Evolutionary conservation across 2,888 invertebrate genomes (phyloP), one percentile per base, ranked within the genome.

Genomic region (Daptonema setosum): DNA sequence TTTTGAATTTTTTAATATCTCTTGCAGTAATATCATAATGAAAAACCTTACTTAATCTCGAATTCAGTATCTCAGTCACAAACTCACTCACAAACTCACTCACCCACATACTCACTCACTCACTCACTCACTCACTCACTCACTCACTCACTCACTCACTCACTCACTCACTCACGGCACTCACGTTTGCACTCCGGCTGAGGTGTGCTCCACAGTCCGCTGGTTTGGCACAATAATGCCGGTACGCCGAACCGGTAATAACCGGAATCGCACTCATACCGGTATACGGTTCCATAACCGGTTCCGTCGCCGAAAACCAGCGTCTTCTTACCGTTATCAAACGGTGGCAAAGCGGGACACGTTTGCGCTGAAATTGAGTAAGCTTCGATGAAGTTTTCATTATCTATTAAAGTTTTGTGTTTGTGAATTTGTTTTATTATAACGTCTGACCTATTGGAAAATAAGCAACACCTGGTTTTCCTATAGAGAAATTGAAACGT

Each of bases 181-280:
- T 80, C 78, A 88, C 88, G 86, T 78, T 85, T 82, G 73, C 93
- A 95, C 72, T 83, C 83, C 5, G 93, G 93, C 54, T 83, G 81
- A 5, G 84, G 81, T 63, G 87, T 85, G 68, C 88, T 88, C 95
- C 93, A 95, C 48, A 78, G 79, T 54, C 93, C 91, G 69, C 81
- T 82, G 8, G 86, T 83, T 2, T 85, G 83, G 71, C 95, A 95
- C 52, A 85, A 76, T 25, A 91, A 75, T 85, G 80, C 50, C 50
- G 25, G 35, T 20, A 35, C 30, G 8, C 65, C 66, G 28, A 62
- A 62, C 41, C 65, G 56, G 35, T 62, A 59, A 58, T 66, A 69
- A 28, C 69, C 69, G 5, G 63, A 61, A n/a, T 61, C 62, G 57
- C 69, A 69, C 41, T 66, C 61, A 57, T 64, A 69, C n/a, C 56